Evolutionary conservation across 2,113 vertebrate genomes (phyloP).

Genomic region (Elachura formosa): DNA sequence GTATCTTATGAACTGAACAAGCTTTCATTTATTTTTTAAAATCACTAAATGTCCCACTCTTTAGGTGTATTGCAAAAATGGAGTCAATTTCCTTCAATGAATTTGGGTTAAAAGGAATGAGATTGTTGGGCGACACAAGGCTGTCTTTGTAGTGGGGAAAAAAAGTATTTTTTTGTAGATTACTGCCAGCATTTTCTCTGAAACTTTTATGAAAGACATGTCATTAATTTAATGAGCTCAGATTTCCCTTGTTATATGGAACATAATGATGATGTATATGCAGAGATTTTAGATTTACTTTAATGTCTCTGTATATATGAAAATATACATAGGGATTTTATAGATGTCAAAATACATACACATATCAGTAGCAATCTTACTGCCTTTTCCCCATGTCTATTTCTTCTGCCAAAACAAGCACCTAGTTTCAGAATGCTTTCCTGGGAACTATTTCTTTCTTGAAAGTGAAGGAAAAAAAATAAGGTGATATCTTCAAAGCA

Average conservation of each 20-base stretch:
- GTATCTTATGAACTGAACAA: conserved; percentile 54
- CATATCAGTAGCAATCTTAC: background rate
- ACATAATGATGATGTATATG: conserved; percentile 11
- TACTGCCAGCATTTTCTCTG: background rate
- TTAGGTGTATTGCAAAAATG: conserved; percentile 35
- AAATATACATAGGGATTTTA: background rate
- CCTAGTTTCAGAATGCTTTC: background rate
- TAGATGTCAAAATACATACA: background rate
- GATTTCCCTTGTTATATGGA: conserved; percentile 16
- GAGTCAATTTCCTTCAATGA: conserved; percentile 34
- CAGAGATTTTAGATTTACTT: conserved; percentile 13
- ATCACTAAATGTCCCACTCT: background rate
- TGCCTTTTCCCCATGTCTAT: background rate
- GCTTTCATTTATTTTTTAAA: conserved; percentile 27
- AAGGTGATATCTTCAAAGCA: background rate
- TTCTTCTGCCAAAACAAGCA: background rate
- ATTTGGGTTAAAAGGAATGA: conserved; percentile 11
- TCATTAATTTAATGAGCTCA: background rate
- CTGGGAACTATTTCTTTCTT: background rate
- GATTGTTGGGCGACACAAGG: background rate
- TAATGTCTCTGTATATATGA: conserved; percentile 17
- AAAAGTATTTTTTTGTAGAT: background rate
- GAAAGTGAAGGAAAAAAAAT: background rate
- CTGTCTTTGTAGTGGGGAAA: background rate
- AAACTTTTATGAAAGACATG: conserved; percentile 17